Percentiles rank a stretch among this genome's conserved stretches.
These are phyloP conservation scores for Forbesichthys agassizii DNA, from an alignment of 2,113 vertebrate species.

Conservation along the genomic window DNA sequence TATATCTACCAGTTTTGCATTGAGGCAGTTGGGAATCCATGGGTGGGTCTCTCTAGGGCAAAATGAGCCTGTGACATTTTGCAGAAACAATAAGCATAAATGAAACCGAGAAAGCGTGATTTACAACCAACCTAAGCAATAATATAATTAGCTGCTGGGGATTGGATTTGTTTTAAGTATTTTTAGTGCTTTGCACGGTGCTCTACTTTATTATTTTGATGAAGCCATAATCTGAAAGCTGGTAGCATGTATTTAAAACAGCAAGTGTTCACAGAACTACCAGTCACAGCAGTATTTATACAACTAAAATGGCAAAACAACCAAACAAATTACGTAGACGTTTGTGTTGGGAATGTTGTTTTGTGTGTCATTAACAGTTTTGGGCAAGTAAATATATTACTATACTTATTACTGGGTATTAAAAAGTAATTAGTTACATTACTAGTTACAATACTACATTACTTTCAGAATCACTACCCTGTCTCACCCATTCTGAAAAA, in stretches of 20 bases:
- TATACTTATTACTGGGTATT: too few relatives aligned
- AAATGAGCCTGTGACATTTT: slow-evolving; percentile 59
- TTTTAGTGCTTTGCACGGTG: slow-evolving; percentile 50
- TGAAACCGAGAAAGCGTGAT: slow-evolving; percentile 36
- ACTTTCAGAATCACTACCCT: too few relatives aligned
- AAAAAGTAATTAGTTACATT: too few relatives aligned
- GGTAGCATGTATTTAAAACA: slow-evolving; percentile 39
- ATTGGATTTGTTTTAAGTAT: slow-evolving; percentile 46
- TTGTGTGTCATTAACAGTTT: slow-evolving; percentile 25
- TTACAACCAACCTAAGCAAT: slow-evolving; percentile 49
- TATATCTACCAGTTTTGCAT: slow-evolving; percentile 49
- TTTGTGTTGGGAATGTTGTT: neutral
- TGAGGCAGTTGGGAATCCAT: slow-evolving; percentile 38
- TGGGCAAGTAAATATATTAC: too few relatives aligned
- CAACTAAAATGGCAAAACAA: neutral
- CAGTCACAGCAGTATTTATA: slow-evolving; percentile 34
- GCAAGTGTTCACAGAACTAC: slow-evolving; percentile 35
- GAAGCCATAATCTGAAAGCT: slow-evolving; percentile 59
- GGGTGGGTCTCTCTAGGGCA: slow-evolving; percentile 54
- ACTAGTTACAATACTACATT: too few relatives aligned
- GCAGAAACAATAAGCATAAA: slow-evolving; percentile 49
- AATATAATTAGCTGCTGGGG: slow-evolving; percentile 58
- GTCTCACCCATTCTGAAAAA: too few relatives aligned
- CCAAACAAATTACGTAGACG: slow-evolving; percentile 8
- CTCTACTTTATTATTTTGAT: slow-evolving; percentile 54